Evolutionary conservation across 2,888 invertebrate species (phyloP).

Genomic region (Papilio protenor): DNA sequence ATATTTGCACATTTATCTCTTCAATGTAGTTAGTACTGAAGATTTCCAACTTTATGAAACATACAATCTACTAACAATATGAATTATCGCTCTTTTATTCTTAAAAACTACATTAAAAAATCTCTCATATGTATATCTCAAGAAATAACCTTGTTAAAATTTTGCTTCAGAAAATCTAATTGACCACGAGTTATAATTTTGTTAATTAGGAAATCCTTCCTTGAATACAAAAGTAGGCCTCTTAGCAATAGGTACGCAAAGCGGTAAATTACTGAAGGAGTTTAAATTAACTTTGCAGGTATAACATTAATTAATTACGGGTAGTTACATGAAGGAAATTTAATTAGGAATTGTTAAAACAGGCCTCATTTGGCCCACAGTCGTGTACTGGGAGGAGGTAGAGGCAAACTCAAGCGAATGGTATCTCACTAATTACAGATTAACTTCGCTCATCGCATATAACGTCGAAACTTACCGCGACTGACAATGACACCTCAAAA

Average conservation of each 20-base stretch:
- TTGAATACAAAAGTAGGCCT: conserved; percentile 6
- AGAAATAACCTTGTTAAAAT: neutral
- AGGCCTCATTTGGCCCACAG: conserved; percentile 32
- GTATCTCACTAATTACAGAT: conserved; percentile 50
- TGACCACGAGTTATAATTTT: conserved; percentile 15
- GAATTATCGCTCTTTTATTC: neutral
- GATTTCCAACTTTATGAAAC: neutral
- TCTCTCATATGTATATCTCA: neutral
- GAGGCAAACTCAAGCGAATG: conserved; percentile 47
- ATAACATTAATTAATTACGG: conserved; percentile 38
- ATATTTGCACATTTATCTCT: conserved; percentile 18
- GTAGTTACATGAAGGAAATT: conserved; percentile 36
- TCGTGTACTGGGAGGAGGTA: conserved; percentile 24
- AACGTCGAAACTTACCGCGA: conserved; percentile 58
- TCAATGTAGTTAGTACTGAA: neutral
- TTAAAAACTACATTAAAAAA: neutral
- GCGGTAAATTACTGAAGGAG: conserved; percentile 28
- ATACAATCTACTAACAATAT: neutral
- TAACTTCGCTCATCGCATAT: conserved; percentile 45
- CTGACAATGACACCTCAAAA: conserved; percentile 65
- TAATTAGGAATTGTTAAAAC: conserved; percentile 43
- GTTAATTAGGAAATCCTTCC: conserved; percentile 19
- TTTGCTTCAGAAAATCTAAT: neutral
- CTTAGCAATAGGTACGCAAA: neutral
- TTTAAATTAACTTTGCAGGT: conserved; percentile 32